These are phyloP conservation scores for Aelia acuminata DNA, from an alignment of 2,888 invertebrate species.

Conservation along the genomic window DNA sequence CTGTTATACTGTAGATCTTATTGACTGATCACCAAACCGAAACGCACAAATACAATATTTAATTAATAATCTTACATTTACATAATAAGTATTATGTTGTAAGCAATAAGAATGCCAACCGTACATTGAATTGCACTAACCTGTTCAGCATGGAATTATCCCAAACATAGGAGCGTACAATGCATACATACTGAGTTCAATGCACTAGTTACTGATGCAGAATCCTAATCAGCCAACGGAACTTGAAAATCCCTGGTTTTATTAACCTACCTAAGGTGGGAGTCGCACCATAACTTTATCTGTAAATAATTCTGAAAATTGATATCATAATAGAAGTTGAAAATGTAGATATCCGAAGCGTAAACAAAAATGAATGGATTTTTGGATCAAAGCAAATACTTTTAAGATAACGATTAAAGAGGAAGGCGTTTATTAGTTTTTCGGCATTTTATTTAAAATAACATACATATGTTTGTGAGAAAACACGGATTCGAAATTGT, in stretches of 20 bases:
- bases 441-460: too few species aligned
- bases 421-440: background rate
- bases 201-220: background rate
- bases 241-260: background rate
- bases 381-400: background rate
- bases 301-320: background rate
- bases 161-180: background rate
- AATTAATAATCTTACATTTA: too few species aligned
- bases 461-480: too few species aligned
- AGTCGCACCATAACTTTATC: background rate
- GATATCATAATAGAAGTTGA: background rate
- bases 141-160: background rate
- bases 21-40: too few species aligned
- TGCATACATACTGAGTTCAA: background rate
- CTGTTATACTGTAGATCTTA: too few species aligned
- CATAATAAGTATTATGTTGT: too few species aligned
- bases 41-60: too few species aligned
- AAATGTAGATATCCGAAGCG: background rate
- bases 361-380: background rate
- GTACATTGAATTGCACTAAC: background rate
- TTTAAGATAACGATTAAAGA: background rate
- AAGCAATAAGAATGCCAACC: background rate
- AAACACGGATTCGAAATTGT: too few species aligned
- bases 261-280: too few species aligned
- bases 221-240: slow-evolving; percentile 21